These are phyloP conservation scores for Caerostris darwini DNA, from an alignment of 1,140 invertebrate species.

Conservation along the genomic window DNA sequence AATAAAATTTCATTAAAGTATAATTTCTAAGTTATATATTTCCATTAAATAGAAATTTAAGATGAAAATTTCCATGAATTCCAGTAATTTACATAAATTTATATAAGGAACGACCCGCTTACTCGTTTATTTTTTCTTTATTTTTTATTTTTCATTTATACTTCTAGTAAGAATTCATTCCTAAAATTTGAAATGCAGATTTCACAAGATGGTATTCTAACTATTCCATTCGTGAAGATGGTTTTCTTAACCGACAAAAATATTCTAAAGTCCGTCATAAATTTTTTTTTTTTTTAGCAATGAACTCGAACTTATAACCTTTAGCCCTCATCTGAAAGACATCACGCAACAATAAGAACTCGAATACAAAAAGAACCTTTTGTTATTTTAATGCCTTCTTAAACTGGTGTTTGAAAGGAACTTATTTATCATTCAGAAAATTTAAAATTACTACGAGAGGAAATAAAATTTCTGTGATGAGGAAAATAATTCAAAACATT, in stretches of 20 bases:
- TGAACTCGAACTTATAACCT: background rate
- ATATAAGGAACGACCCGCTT: too few species aligned
- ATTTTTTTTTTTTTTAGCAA: background rate
- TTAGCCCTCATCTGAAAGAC: background rate
- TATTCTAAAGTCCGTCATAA: background rate
- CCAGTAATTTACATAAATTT: too few species aligned
- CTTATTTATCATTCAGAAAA: background rate
- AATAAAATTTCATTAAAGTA: too few species aligned
- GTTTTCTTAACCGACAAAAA: background rate
- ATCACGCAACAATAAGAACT: background rate
- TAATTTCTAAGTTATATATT: too few species aligned
- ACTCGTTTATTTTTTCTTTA: too few species aligned
- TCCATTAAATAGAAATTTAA: too few species aligned
- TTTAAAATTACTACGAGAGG: background rate
- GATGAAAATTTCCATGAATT: too few species aligned
- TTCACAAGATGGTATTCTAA: background rate
- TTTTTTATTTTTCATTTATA: too few species aligned
- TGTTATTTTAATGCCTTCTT: slow-evolving; percentile 13
- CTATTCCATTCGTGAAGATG: background rate
- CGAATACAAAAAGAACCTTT: background rate
- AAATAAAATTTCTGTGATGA: background rate
- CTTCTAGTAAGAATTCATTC: background rate
- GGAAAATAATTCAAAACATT: background rate
- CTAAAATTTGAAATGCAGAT: background rate
- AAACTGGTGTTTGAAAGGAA: background rate